These are phyloP conservation scores for Zosterops lateralis DNA, from an alignment of 2,113 vertebrate genomes.

Conservation along the genomic window DNA sequence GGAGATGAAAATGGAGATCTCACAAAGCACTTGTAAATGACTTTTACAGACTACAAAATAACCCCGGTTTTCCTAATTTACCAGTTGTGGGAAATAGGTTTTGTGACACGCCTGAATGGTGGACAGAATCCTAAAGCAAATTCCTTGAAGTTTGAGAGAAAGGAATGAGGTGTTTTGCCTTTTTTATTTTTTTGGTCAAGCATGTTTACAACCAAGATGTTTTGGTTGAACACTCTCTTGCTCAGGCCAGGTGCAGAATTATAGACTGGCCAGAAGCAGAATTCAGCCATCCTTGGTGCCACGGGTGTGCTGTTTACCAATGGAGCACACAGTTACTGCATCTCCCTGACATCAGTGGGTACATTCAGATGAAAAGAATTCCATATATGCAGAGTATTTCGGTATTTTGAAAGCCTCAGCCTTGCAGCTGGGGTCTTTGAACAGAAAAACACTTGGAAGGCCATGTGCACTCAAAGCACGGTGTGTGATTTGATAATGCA, in stretches of 20 bases:
- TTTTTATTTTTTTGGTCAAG: neutral
- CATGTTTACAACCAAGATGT: neutral
- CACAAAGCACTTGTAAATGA: neutral
- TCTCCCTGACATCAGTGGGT: neutral
- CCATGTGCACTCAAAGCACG: neutral
- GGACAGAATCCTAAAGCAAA: neutral
- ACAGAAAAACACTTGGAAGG: neutral
- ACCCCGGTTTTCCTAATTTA: neutral
- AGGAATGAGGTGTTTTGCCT: accelerated
- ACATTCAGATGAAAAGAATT: neutral
- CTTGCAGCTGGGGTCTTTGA: neutral
- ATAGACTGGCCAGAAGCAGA: neutral
- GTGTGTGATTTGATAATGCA: slow-evolving; percentile 5
- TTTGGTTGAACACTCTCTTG: neutral
- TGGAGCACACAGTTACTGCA: neutral
- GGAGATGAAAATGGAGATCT: slow-evolving; percentile 3
- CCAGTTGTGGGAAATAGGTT: neutral
- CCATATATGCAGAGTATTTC: neutral
- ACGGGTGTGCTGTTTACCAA: neutral
- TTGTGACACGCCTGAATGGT: neutral
- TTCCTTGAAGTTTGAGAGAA: neutral
- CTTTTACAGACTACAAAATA: neutral
- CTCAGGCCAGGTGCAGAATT: neutral
- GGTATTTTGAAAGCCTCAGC: neutral
- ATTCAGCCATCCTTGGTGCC: neutral